Evolutionary conservation across 2,113 vertebrate species (phyloP), one percentile per base, ranked within the genome.

Genomic region (Albula glossodonta): DNA sequence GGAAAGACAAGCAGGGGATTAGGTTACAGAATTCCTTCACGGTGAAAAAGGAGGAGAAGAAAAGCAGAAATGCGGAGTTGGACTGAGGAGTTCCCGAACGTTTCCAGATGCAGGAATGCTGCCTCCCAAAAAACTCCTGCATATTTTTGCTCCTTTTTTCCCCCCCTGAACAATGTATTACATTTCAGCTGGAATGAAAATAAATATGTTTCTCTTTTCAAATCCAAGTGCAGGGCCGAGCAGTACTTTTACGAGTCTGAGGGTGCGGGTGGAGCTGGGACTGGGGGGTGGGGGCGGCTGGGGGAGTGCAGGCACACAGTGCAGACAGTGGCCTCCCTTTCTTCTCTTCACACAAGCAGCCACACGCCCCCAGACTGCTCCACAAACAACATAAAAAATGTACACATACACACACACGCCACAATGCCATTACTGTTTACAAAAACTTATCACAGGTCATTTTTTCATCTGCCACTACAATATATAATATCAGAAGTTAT

Each of bases 81-180:
- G 81, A 88, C 88, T 82, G 91, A 89, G 88, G 88, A 92, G 87
- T 89, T 87, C 88, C 87, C 92, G 92, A 95, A 88, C 90, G 90
- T 87, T 92, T 95, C 94, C 94, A 94, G 93, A 94, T 95, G 94
- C 91, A 91, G 90, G 87, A 87, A 89, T 93, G 89, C 57, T 93
- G 85, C 84, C 89, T 86, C 87, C 50, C 88, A 90, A 66, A 84
- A 41, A 66, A 66, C 85, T 84, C 53, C 48, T 17, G 57, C 83
- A 49, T 89, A 56, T 82, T 81, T 83, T 74, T 31, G 22, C 83
- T 86, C 57, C 90, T 0, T 0, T 80, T 80, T 11, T 51, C 90
- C 87, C 56, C 50, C 89, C 86, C 81, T 86, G 83, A 91, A 91
- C 91, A 92, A 91, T 90, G 89, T 89, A 90, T 93, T 93, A 77